phyloP scores from a whole-genome alignment of 2,888 invertebrate species.

The Pachycephus smyrnensis region DNA sequence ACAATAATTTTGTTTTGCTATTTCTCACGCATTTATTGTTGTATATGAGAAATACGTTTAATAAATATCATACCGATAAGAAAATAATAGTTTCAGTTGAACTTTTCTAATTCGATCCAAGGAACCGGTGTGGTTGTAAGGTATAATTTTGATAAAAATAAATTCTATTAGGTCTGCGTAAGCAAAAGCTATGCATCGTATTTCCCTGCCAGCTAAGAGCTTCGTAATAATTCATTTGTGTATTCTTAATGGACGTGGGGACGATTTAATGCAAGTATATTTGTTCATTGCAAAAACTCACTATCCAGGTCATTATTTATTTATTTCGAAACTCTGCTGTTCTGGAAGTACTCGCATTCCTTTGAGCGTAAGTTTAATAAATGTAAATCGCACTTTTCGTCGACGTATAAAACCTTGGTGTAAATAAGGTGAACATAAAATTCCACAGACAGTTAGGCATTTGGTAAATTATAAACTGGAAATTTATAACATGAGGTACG shows the following conservation, averaged over 20 bases:
- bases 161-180: background rate
- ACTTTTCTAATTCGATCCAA: background rate
- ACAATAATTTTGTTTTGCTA: background rate
- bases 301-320: background rate
- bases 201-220: background rate
- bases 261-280: background rate
- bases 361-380: background rate
- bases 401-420: background rate
- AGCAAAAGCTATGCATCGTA: background rate
- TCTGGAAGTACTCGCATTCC: background rate
- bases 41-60: background rate
- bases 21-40: background rate
- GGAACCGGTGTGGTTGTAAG: background rate
- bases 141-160: background rate
- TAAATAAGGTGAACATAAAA: background rate
- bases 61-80: background rate
- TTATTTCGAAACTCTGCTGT: background rate
- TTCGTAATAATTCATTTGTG: background rate
- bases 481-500: conserved; percentile 56
- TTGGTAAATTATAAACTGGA: conserved; percentile 2
- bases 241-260: background rate
- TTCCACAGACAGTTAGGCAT: background rate
- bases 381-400: background rate
- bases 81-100: background rate
- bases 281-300: background rate